Conservation (phyloP, 2,113 vertebrate species). For the Mystacornis crossleyi region DNA sequence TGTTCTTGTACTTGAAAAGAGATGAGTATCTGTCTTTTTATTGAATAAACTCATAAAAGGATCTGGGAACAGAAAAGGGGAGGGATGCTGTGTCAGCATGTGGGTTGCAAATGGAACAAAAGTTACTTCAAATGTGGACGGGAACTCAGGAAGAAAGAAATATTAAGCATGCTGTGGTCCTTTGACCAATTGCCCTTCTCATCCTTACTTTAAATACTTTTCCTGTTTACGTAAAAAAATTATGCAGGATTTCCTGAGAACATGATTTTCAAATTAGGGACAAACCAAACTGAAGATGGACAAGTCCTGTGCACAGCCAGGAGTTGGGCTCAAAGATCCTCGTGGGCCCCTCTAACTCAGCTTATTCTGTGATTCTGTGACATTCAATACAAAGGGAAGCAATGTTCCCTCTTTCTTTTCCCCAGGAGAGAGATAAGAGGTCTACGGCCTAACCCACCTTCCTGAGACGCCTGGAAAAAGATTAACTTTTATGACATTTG, state of each 20-base stretch:
- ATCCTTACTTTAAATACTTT: conserved; percentile 53
- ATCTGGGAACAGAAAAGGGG: conserved; percentile 68
- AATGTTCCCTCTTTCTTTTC: not conserved
- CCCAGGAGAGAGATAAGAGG: not conserved
- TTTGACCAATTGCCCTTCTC: conserved; percentile 38
- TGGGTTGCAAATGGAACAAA: conserved; percentile 64
- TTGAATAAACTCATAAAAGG: conserved; percentile 67
- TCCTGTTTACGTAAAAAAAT: conserved; percentile 70
- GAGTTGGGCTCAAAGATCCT: not conserved
- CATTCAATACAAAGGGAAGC: not conserved
- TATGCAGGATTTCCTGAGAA: conserved; percentile 66
- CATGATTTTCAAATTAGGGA: conserved; percentile 72
- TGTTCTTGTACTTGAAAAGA: conserved; percentile 69
- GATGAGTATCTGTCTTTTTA: conserved; percentile 71
- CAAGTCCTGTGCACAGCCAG: rapidly evolving
- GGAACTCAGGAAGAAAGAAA: conserved; percentile 27
- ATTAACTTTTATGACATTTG: not conserved
- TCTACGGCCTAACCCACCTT: not conserved
- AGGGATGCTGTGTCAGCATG: conserved; percentile 71
- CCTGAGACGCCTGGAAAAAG: not conserved
- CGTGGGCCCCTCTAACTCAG: not conserved
- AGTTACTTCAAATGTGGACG: conserved; percentile 32
- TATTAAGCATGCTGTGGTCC: not conserved
- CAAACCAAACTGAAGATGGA: too few relatives aligned
- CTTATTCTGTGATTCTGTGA: not conserved